These are phyloP conservation scores for Illadopsis cleaveri DNA, from an alignment of 2,113 vertebrate genomes.

Conservation along the genomic window DNA sequence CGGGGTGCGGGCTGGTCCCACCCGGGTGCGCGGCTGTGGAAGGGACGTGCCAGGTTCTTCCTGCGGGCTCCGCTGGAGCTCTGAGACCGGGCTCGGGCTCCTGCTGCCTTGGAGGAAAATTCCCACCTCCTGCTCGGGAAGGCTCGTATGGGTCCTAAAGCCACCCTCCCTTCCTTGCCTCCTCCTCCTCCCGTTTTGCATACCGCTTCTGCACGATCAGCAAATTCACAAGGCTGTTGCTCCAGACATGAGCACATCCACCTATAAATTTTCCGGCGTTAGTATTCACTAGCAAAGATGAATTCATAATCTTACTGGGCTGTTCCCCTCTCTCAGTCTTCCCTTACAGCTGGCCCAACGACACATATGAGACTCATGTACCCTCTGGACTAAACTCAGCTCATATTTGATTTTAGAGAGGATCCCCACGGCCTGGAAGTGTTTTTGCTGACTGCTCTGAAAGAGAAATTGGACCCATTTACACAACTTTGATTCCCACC, in stretches of 20 bases:
- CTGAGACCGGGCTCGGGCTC: background rate
- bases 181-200: background rate
- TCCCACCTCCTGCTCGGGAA: slow-evolving; percentile 56
- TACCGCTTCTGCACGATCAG: background rate
- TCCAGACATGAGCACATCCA: background rate
- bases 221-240: background rate
- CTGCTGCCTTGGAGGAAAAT: slow-evolving; percentile 42
- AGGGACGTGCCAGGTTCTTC: background rate
- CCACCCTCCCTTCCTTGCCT: background rate
- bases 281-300: background rate
- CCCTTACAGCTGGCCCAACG: background rate
- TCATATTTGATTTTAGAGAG: background rate
- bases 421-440: background rate
- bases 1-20: background rate
- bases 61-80: slow-evolving; percentile 17
- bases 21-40: background rate
- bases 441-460: background rate
- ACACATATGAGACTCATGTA: background rate
- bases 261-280: background rate
- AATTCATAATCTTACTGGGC: background rate
- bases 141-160: slow-evolving; percentile 60
- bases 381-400: background rate
- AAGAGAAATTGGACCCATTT: background rate
- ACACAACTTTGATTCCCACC: no score
- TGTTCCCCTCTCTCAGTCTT: background rate